Base-by-base conservation (phyloP, 2,113 vertebrate species). In the Antennarius striatus region DNA sequence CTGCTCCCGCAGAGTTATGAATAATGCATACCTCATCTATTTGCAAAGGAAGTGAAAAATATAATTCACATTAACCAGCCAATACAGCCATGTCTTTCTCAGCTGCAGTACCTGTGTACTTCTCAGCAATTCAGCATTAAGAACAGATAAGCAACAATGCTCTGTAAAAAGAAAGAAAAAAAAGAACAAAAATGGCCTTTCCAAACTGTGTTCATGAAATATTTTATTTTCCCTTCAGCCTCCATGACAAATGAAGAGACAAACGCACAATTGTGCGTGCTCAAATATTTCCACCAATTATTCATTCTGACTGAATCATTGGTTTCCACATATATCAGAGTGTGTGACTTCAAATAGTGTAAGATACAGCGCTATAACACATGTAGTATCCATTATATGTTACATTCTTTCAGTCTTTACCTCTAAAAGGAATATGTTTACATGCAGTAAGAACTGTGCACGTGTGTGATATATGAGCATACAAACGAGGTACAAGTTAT, bases 11-110 rank as follows among this genome's bases (percentile, higher is more conserved):
- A 69, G 77, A 73, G 78, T 84, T 79, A 91, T 93, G 88, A 92
- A 93, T 93, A 90, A 93, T 92, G 82, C 74, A 92, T 91, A 75
- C 68, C 59, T 87, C 84, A 83, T 89, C 87, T 88, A 87, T 89
- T 83, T 60, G 61, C 11, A 12, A 73, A 85, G 83, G 90, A 91
- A 79, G 81, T 73, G 79, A 89, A 84, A 84, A 90, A 88, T 87
- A 81, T 86, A 91, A 89, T 88, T 90, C 89, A 61, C 80, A 90
- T 93, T 91, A 92, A 91, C 75, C 66, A 84, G 82, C 81, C 53
- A 58, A 67, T 74, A 68, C 78, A 79, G 78, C 79, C 76, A 58
- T 48, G 72, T 89, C 83, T 73, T 84, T 71, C 85, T 84, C 76
- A 29, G 73, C 81, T 58, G 53, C 63, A 58, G 30, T 72, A 81